phyloP scores from a whole-genome alignment of 2,888 invertebrate species.

The Microdon myrmicae region DNA sequence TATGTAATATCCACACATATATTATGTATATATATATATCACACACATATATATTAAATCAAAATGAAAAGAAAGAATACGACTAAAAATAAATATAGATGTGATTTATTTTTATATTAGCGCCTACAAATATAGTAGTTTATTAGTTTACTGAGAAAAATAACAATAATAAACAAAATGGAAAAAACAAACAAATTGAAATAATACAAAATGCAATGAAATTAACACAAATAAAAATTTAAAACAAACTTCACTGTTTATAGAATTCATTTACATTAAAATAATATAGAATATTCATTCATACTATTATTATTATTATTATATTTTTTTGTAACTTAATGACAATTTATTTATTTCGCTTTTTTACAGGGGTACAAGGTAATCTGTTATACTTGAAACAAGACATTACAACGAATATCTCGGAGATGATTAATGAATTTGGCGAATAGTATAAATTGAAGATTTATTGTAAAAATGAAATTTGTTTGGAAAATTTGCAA shows the following conservation, averaged over 20 bases:
- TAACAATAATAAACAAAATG: slow-evolving; percentile 23
- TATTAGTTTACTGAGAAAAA: too few species aligned
- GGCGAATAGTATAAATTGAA: slow-evolving; percentile 14
- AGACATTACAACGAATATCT: slow-evolving; percentile 20
- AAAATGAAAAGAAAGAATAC: slow-evolving; percentile 29
- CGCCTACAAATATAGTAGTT: slow-evolving; percentile 43
- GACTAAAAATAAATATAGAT: slow-evolving; percentile 42
- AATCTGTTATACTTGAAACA: slow-evolving; percentile 12
- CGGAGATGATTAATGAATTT: slow-evolving; percentile 17
- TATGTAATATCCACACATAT: slow-evolving; percentile 28
- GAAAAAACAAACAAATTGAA: slow-evolving; percentile 11
- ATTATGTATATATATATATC: slow-evolving; percentile 7
- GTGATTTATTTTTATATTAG: slow-evolving; percentile 53
- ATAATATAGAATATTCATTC: slow-evolving; percentile 31
- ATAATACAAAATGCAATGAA: slow-evolving; percentile 22
- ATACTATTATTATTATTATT: slow-evolving; percentile 2
- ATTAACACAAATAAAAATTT: slow-evolving; percentile 25
- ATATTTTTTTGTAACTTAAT: slow-evolving; percentile 13
- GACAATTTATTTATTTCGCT: slow-evolving; percentile 31
- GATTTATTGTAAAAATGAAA: slow-evolving; percentile 5
- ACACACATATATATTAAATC: slow-evolving; percentile 19
- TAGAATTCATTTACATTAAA: slow-evolving; percentile 40
- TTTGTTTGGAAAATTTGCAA: slow-evolving; percentile 8
- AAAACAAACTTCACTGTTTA: slow-evolving; percentile 16
- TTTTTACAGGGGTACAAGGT: slow-evolving; percentile 46